These are phyloP conservation scores for Baccha elongata DNA, from an alignment of 2,888 invertebrate genomes.

Conservation along the genomic window DNA sequence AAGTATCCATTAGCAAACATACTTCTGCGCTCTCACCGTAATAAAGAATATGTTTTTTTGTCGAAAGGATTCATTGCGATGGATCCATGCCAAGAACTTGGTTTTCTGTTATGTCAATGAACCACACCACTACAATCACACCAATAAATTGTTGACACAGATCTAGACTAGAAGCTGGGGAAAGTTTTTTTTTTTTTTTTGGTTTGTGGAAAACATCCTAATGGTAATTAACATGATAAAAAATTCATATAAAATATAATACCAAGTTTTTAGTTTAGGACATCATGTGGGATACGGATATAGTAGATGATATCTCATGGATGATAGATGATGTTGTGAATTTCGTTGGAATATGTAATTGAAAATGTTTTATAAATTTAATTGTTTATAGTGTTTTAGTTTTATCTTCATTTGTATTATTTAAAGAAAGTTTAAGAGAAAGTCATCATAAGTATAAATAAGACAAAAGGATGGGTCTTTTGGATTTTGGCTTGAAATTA, in stretches of 20 bases:
- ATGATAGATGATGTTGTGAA: conserved; percentile 58
- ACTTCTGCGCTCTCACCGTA: conserved; percentile 23
- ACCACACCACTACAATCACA: conserved; percentile 41
- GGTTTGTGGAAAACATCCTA: conserved; percentile 38
- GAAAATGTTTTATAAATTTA: conserved; percentile 44
- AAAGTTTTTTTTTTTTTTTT: conserved; percentile 33
- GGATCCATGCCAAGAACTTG: conserved; percentile 61
- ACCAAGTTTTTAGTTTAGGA: conserved; percentile 2
- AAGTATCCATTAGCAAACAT: conserved; percentile 61
- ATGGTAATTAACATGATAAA: conserved; percentile 68
- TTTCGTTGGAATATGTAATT: conserved; percentile 33
- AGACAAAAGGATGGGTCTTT: too few species aligned
- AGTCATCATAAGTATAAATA: too few species aligned
- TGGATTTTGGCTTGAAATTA: too few species aligned
- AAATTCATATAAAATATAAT: conserved; percentile 33
- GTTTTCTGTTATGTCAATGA: conserved; percentile 62
- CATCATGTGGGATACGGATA: conserved; percentile 1
- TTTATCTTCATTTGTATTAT: background rate
- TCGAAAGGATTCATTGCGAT: conserved; percentile 49
- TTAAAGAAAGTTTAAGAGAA: background rate
- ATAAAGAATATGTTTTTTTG: conserved; percentile 19
- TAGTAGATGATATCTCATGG: conserved; percentile 17
- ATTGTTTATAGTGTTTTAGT: conserved; percentile 1
- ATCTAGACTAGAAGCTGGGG: conserved; percentile 26
- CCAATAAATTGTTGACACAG: conserved; percentile 61